phyloP scores from a whole-genome alignment of 2,113 vertebrate species.

The Xyrauchen texanus region DNA sequence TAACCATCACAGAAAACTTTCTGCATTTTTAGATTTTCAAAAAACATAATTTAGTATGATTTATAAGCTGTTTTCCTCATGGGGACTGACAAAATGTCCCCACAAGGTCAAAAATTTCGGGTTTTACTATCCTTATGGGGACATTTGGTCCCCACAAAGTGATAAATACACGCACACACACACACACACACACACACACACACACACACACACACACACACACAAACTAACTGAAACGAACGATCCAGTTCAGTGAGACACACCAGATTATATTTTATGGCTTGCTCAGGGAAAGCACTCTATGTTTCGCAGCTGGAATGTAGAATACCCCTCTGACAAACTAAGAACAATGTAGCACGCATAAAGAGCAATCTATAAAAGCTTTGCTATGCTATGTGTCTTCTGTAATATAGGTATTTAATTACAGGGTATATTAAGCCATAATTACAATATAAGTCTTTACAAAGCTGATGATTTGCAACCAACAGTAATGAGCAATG shows the following conservation, averaged over 20 bases:
- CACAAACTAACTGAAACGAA: no score
- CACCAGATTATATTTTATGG: slow-evolving; percentile 44
- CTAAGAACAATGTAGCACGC: slow-evolving; percentile 12
- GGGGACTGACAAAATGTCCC: no score
- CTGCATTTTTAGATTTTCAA: no score
- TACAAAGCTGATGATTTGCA: slow-evolving; percentile 36
- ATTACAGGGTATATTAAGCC: slow-evolving; percentile 17
- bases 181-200: not conserved
- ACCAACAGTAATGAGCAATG: slow-evolving; percentile 34
- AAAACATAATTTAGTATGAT: no score
- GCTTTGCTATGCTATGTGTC: slow-evolving; percentile 8
- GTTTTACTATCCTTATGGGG: no score
- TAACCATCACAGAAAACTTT: no score
- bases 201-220: slow-evolving; percentile 6
- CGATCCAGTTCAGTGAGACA: slow-evolving; percentile 21
- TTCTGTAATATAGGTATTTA: slow-evolving; percentile 27
- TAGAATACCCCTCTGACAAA: slow-evolving; percentile 3
- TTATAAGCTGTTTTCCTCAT: no score
- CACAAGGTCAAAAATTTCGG: no score
- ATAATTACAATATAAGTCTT: slow-evolving; percentile 34
- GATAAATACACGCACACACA: no score
- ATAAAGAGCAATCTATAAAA: slow-evolving; percentile 34
- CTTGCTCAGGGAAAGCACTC: slow-evolving; percentile 42
- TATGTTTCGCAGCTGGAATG: slow-evolving; percentile 40
- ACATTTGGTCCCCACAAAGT: no score